Percentiles rank a stretch among this genome's conserved stretches.
Conservation (phyloP, 2,888 invertebrate genomes). For the Drosophila putrida region DNA sequence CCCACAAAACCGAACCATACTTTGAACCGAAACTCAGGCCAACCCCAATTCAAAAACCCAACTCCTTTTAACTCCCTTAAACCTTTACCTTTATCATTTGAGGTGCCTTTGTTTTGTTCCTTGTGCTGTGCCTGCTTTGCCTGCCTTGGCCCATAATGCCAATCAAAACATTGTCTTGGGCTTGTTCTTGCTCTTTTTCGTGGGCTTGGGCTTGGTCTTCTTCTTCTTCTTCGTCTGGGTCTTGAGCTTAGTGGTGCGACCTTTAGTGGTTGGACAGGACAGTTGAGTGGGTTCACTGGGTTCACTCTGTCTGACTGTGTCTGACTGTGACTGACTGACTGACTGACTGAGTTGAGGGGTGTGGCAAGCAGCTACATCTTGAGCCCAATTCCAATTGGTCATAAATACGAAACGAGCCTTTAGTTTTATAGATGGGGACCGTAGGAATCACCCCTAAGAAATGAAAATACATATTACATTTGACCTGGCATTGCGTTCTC, state of each 20-base stretch:
- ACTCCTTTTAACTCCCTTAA: constrained; percentile 17
- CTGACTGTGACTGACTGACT: not conserved
- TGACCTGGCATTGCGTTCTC: too few species aligned
- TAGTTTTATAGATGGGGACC: not conserved
- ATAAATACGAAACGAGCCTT: constrained; percentile 50
- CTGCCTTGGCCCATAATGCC: constrained; percentile 39
- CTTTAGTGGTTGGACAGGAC: constrained; percentile 13
- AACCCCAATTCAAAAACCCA: constrained; percentile 1
- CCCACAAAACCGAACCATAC: not conserved
- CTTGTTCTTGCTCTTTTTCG: constrained; percentile 1
- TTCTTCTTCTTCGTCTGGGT: constrained; percentile 2
- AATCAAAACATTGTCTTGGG: constrained; percentile 53
- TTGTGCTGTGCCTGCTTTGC: not conserved
- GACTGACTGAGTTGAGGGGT: not conserved
- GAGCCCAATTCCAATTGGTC: constrained; percentile 47
- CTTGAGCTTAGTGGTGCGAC: constrained; percentile 19
- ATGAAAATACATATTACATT: not conserved
- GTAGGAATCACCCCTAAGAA: not conserved
- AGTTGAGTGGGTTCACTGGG: constrained; percentile 11
- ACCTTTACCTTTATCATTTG: constrained; percentile 25
- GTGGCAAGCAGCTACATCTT: not conserved
- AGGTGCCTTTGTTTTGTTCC: constrained; percentile 33
- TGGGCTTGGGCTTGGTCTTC: not conserved
- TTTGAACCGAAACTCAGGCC: not conserved
- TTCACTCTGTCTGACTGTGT: not conserved